phyloP scores from a whole-genome alignment of 2,797 vertebrate species.

The Nannoperca obscura region DNA sequence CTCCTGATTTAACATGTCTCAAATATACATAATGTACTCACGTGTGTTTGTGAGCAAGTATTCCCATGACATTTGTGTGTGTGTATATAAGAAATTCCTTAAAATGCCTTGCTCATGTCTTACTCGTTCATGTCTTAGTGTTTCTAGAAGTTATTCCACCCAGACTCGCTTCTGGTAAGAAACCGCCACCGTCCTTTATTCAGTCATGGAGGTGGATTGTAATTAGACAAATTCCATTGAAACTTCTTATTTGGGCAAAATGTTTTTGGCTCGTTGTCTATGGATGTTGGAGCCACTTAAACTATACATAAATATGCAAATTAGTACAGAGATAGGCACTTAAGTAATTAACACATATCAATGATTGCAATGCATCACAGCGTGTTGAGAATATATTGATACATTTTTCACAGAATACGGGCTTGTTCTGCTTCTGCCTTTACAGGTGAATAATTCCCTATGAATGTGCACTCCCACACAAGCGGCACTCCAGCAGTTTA shows the following conservation, averaged over 20 bases:
- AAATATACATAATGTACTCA: neutral
- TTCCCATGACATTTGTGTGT: neutral
- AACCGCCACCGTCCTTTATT: neutral
- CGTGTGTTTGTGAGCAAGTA: slow-evolving; percentile 2
- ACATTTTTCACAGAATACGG: neutral
- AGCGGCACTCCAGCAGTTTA: neutral
- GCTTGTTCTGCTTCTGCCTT: neutral
- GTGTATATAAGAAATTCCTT: neutral
- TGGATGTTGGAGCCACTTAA: neutral
- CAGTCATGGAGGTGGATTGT: neutral
- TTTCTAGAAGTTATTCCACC: neutral
- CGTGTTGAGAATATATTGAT: neutral
- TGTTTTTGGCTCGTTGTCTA: neutral
- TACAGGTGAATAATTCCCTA: neutral
- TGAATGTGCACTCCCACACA: neutral
- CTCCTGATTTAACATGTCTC: no score
- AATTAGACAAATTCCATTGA: no score
- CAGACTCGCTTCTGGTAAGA: neutral
- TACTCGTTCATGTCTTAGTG: neutral
- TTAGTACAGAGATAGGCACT: neutral
- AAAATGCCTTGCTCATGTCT: slow-evolving; percentile 7
- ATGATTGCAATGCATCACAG: neutral
- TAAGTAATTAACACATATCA: neutral
- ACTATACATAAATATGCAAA: neutral
- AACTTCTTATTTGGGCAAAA: neutral